Conservation (phyloP, 2,113 vertebrate genomes). For the Corythaixoides concolor region DNA sequence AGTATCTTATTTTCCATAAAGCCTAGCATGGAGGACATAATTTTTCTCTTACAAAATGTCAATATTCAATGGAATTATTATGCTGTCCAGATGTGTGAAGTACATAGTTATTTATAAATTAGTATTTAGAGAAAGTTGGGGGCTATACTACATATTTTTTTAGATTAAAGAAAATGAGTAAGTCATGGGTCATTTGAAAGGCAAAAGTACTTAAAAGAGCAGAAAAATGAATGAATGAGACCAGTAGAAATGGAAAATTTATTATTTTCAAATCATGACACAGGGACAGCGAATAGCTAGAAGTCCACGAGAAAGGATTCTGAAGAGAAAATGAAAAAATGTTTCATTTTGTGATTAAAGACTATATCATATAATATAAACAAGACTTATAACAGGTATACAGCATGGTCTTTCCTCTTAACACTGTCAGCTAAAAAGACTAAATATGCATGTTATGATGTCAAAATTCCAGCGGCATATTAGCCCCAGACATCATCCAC, state of each 20-base stretch:
- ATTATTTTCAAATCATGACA: neutral
- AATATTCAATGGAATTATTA: neutral
- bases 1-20: neutral
- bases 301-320: neutral
- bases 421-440: neutral
- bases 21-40: neutral
- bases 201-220: neutral
- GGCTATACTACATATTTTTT: neutral
- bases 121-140: neutral
- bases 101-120: neutral
- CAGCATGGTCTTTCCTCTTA: neutral
- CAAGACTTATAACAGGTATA: neutral
- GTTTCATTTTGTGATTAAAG: neutral
- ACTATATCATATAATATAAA: neutral
- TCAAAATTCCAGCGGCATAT: neutral
- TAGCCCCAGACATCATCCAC: neutral
- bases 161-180: neutral
- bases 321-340: neutral
- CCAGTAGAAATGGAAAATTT: neutral
- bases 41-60: neutral
- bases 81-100: neutral
- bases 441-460: neutral
- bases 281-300: fast-evolving
- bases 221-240: neutral
- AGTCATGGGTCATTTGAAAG: neutral